These are phyloP conservation scores for Sinodicranocentrus sp. DNA, from an alignment of 2,888 invertebrate genomes.

Conservation along the genomic window DNA sequence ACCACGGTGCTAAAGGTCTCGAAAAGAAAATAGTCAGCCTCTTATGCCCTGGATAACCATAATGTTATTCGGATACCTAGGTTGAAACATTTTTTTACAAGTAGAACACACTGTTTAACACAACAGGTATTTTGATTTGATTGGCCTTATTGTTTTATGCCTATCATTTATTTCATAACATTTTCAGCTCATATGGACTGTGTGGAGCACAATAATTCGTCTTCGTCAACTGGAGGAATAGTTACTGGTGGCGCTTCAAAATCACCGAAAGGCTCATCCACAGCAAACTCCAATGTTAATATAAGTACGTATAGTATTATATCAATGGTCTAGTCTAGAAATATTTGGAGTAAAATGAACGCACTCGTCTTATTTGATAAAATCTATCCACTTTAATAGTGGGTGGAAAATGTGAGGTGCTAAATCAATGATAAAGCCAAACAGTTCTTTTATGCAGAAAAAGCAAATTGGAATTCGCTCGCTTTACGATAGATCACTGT, in stretches of 20 bases:
- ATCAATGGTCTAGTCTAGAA: too few relatives aligned
- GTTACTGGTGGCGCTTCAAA: conserved; percentile 56
- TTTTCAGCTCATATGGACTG: conserved; percentile 68
- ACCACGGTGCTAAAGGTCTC: conserved; percentile 69
- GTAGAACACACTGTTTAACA: too few relatives aligned
- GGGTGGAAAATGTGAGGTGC: conserved; percentile 48
- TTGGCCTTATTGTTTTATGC: too few relatives aligned
- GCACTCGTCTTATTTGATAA: too few relatives aligned
- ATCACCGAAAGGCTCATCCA: conserved; percentile 69
- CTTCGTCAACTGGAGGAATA: conserved; percentile 57
- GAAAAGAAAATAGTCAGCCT: conserved; percentile 56
- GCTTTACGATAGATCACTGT: conserved; percentile 38
- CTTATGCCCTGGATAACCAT: conserved; percentile 62
- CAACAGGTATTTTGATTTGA: too few relatives aligned
- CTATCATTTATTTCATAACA: not conserved
- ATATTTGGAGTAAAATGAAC: too few relatives aligned
- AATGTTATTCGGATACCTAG: conserved; percentile 60
- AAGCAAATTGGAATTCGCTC: conserved; percentile 67
- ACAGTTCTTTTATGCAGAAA: conserved; percentile 61
- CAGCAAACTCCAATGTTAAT: conserved; percentile 56
- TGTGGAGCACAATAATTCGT: conserved; percentile 72
- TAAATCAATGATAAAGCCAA: conserved; percentile 64
- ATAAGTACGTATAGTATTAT: conserved; percentile 56
- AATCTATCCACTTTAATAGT: too few relatives aligned
- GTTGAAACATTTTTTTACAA: conserved; percentile 54